A percentile compares a stretch with the other conserved stretches of the same genome.
These are phyloP conservation scores for Ia io DNA, from an alignment of 2,113 vertebrate species.

Conservation along the genomic window DNA sequence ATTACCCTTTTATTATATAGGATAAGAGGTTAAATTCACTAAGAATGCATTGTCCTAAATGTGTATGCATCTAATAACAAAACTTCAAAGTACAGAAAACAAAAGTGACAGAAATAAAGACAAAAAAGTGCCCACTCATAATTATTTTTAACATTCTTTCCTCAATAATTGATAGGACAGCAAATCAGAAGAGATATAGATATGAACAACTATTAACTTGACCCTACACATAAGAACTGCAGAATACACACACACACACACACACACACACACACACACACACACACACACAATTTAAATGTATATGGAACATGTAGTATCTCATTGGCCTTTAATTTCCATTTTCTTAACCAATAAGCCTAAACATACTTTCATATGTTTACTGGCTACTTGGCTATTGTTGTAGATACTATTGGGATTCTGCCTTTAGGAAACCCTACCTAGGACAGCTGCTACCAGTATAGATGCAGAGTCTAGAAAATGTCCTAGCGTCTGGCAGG, in stretches of 20 bases:
- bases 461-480: background rate
- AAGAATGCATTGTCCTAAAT: background rate
- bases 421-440: background rate
- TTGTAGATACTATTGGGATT: background rate
- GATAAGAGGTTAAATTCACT: background rate
- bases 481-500: background rate
- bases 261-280: background rate
- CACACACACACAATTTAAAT: background rate
- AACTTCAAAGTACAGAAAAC: background rate
- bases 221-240: background rate
- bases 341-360: background rate
- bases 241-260: background rate
- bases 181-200: background rate
- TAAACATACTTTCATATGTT: background rate
- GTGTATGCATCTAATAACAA: background rate
- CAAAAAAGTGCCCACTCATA: background rate
- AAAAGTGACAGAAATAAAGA: constrained; percentile 7
- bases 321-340: background rate
- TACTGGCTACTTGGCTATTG: background rate
- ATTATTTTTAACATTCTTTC: background rate
- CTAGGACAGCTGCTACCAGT: background rate
- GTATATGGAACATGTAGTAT: background rate
- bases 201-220: background rate
- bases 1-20: no score
- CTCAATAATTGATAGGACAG: background rate